A percentile compares a stretch with the other conserved stretches of the same genome.
phyloP scores from a whole-genome alignment of 2,888 invertebrate species.

The Sinhomidia bicolor region DNA sequence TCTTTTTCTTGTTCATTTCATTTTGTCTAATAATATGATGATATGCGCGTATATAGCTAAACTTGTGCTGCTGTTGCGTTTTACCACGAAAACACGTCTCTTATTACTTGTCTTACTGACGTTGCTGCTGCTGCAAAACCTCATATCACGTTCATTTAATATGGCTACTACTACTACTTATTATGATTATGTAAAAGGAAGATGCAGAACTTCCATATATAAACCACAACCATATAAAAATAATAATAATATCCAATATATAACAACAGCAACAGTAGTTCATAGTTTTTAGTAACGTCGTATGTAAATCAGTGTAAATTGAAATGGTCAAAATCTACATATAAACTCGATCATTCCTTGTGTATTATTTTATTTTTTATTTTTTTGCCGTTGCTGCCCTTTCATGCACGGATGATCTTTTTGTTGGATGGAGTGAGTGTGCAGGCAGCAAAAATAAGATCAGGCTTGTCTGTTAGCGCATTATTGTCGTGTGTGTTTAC shows the following conservation, averaged over 20 bases:
- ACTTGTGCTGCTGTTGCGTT: not conserved
- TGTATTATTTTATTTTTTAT: too few species aligned
- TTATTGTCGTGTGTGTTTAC: not conserved
- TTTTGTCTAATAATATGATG: slow-evolving; percentile 36
- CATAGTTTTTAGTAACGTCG: not conserved
- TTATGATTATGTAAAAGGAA: not conserved
- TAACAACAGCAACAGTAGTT: not conserved
- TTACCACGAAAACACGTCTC: not conserved
- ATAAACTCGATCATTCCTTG: too few species aligned
- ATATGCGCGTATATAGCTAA: too few species aligned
- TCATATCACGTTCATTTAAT: slow-evolving; percentile 2
- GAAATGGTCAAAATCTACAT: not conserved
- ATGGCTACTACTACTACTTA: not conserved
- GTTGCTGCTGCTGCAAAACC: not conserved
- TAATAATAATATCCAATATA: not conserved
- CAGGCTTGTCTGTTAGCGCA: not conserved
- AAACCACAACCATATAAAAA: not conserved
- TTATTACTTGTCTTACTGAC: not conserved
- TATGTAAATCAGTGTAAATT: slow-evolving; percentile 12
- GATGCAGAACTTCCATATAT: not conserved
- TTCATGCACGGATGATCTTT: slow-evolving; percentile 7
- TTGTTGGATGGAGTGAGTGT: too few species aligned
- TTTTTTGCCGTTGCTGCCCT: not conserved
- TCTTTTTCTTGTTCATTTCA: slow-evolving; percentile 29
- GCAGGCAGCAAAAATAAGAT: too few species aligned